phyloP scores from a whole-genome alignment of 2,797 vertebrate species.

The Channa striata region DNA sequence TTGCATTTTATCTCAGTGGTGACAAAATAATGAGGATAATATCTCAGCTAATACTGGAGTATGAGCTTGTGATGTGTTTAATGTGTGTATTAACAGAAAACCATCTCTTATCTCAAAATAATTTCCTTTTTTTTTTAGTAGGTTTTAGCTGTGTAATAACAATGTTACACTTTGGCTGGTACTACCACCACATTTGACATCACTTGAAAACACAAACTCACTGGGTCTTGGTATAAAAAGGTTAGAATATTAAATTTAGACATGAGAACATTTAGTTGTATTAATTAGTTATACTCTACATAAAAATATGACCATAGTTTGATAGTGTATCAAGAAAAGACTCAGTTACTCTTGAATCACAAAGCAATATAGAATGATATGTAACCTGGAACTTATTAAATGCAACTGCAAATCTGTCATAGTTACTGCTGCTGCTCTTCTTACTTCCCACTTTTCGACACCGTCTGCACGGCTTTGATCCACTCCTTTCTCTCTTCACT shows the following conservation, averaged over 20 bases:
- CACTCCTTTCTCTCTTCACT: conserved; percentile 92
- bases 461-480: conserved; percentile 93
- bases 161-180: neutral
- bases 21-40: neutral
- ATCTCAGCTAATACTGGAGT: neutral
- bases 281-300: neutral
- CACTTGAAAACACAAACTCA: no score
- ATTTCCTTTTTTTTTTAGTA: neutral
- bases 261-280: neutral
- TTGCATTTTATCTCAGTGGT: neutral
- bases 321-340: conserved; percentile 7
- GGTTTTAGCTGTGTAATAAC: neutral
- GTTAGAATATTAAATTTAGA: neutral
- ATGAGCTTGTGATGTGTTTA: no score
- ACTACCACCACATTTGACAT: no score
- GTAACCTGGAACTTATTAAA: no score
- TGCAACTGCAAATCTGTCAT: no score
- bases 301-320: conserved; percentile 6
- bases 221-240: no score
- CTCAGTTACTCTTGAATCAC: conserved; percentile 7
- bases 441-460: conserved; percentile 93
- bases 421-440: neutral
- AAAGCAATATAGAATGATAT: neutral
- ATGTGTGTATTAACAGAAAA: neutral
- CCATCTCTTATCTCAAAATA: neutral